Percentiles rank a stretch among this genome's conserved stretches.
Evolutionary conservation across 2,113 vertebrate species (phyloP).

Genomic region (Sorex araneus): DNA sequence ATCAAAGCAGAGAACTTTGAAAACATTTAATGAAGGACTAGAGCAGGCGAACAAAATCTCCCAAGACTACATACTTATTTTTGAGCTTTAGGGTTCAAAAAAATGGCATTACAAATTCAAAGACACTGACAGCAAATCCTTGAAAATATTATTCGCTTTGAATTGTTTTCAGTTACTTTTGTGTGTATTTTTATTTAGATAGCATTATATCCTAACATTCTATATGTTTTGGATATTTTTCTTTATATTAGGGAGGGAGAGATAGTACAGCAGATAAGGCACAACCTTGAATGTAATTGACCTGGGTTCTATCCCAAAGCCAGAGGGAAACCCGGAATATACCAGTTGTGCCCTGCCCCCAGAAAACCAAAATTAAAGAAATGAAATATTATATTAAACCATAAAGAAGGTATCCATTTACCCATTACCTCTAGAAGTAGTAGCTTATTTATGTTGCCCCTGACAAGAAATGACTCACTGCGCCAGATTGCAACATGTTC

Average conservation of each 20-base stretch:
- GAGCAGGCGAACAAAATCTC: neutral
- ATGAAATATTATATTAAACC: neutral
- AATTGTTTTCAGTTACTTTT: neutral
- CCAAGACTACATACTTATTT: neutral
- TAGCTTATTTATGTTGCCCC: slow-evolving; percentile 80
- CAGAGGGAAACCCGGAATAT: too few species aligned
- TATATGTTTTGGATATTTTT: too few species aligned
- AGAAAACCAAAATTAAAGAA: too few species aligned
- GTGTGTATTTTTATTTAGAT: neutral
- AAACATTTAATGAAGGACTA: neutral
- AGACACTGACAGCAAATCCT: slow-evolving; percentile 26
- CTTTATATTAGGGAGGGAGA: too few species aligned
- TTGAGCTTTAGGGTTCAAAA: slow-evolving; percentile 36
- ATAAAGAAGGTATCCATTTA: slow-evolving; percentile 21
- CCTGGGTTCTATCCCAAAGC: too few species aligned
- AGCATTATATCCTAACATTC: too few species aligned
- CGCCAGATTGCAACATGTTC: slow-evolving; percentile 83
- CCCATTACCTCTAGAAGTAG: slow-evolving; percentile 61
- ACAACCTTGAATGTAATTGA: too few species aligned
- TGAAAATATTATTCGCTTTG: slow-evolving; percentile 67
- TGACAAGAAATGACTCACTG: slow-evolving; percentile 84
- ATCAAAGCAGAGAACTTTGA: slow-evolving; percentile 23
- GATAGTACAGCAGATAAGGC: too few species aligned
- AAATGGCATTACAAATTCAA: slow-evolving; percentile 9
- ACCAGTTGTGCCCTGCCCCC: too few species aligned